Evolutionary conservation across 2,888 invertebrate genomes (phyloP).

Genomic region (Meganola albula): DNA sequence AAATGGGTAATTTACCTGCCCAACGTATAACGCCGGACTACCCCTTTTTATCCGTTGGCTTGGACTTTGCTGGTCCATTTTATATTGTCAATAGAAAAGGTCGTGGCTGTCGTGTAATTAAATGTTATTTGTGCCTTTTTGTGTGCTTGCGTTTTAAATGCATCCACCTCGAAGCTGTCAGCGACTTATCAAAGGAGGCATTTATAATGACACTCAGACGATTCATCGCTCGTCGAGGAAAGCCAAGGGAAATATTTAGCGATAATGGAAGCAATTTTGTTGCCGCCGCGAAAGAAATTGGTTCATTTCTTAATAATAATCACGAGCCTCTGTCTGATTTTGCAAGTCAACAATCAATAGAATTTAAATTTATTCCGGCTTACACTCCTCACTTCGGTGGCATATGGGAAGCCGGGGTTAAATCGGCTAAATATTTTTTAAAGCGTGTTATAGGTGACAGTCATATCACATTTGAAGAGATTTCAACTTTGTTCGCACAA

Average conservation of each 20-base stretch:
- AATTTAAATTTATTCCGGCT: neutral
- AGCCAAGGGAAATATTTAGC: constrained; percentile 3
- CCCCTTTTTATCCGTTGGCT: constrained; percentile 1
- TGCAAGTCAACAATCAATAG: no score
- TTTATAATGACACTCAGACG: constrained; percentile 3
- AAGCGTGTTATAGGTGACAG: neutral
- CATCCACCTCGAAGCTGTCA: neutral
- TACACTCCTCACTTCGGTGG: neutral
- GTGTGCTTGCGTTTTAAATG: constrained; percentile 2
- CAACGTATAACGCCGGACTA: constrained; percentile 3
- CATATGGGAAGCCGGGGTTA: neutral
- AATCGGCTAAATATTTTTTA: neutral
- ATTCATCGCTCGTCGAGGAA: constrained; percentile 8
- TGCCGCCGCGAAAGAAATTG: neutral
- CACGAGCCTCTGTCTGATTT: no score
- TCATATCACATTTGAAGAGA: constrained; percentile 1
- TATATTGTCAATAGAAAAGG: neutral
- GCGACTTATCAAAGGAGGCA: neutral
- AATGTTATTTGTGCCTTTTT: constrained; percentile 1
- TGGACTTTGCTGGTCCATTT: constrained; percentile 5
- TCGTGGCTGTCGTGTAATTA: neutral
- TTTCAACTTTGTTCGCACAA: neutral
- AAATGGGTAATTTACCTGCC: constrained; percentile 7
- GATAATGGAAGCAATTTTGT: constrained; percentile 3
- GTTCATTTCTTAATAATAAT: no score